Percentiles rank a stretch among this genome's conserved stretches.
These are phyloP conservation scores for Ophion ellenae DNA, from an alignment of 2,888 invertebrate species.

Conservation along the genomic window DNA sequence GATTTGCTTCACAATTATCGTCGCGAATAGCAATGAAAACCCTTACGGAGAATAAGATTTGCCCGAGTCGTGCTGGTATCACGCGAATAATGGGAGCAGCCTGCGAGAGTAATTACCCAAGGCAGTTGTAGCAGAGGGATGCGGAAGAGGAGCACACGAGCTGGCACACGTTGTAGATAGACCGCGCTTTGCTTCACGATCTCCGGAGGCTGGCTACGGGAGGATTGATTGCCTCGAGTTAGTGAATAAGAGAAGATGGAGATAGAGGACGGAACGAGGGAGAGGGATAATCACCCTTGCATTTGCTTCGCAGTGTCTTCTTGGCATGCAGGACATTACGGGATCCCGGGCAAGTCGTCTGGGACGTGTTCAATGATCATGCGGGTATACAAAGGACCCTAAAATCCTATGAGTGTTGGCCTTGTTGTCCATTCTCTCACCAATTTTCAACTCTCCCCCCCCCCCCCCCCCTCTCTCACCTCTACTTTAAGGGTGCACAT, in stretches of 20 bases:
- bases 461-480: background rate
- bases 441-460: constrained; percentile 29
- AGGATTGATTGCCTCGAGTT: constrained; percentile 57
- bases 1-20: background rate
- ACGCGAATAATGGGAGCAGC: constrained; percentile 10
- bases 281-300: constrained; percentile 27
- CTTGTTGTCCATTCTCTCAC: constrained; percentile 2
- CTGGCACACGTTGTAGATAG: constrained; percentile 9
- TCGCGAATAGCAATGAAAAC: background rate
- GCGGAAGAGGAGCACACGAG: constrained; percentile 10
- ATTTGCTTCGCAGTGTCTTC: constrained; percentile 20
- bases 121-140: constrained; percentile 10
- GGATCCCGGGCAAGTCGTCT: constrained; percentile 3
- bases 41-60: background rate
- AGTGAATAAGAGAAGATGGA: constrained; percentile 4
- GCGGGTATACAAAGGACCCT: constrained; percentile 47
- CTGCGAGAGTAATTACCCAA: constrained; percentile 33
- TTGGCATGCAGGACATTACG: constrained; percentile 27
- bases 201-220: constrained; percentile 61
- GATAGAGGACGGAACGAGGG: background rate
- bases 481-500: no score
- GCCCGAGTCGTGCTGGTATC: background rate
- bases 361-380: constrained; percentile 26
- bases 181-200: constrained; percentile 35
- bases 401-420: background rate